Evolutionary conservation across 64 coral and sea anemone species (phyloP).

Genomic region (Trachythela sp.): DNA sequence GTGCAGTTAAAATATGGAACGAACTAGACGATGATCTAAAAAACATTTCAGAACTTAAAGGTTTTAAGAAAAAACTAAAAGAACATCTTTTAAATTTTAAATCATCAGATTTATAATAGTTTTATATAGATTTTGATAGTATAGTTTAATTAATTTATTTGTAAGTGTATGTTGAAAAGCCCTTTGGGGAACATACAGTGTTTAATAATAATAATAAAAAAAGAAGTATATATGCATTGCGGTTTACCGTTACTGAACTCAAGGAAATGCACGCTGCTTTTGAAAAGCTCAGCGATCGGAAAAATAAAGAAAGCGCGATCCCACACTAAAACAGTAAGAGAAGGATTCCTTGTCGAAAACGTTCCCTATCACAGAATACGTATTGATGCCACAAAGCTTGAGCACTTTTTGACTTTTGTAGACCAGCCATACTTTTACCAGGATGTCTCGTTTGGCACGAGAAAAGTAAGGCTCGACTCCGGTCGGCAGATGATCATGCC

Average conservation of each 20-base stretch:
- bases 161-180: too few species aligned
- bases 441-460: conserved; percentile 54
- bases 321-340: neutral
- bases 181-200: too few species aligned
- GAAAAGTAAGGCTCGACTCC: conserved; percentile 34
- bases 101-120: too few species aligned
- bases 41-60: too few species aligned
- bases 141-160: too few species aligned
- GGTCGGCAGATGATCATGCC: conserved; percentile 30
- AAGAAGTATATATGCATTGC: conserved; percentile 31
- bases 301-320: conserved; percentile 32
- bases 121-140: too few species aligned
- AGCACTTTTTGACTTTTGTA: conserved; percentile 55
- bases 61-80: too few species aligned
- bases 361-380: conserved; percentile 21
- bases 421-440: conserved; percentile 13
- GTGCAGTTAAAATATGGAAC: too few species aligned
- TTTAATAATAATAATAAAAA: too few species aligned
- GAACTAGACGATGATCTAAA: too few species aligned
- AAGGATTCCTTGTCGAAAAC: neutral
- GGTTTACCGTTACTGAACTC: too few species aligned
- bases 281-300: conserved; percentile 31
- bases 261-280: conserved; percentile 26
- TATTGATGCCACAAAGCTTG: conserved; percentile 29
- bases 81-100: too few species aligned